These are phyloP conservation scores for Lathronympha strigana DNA, from an alignment of 2,888 invertebrate genomes.

Conservation along the genomic window DNA sequence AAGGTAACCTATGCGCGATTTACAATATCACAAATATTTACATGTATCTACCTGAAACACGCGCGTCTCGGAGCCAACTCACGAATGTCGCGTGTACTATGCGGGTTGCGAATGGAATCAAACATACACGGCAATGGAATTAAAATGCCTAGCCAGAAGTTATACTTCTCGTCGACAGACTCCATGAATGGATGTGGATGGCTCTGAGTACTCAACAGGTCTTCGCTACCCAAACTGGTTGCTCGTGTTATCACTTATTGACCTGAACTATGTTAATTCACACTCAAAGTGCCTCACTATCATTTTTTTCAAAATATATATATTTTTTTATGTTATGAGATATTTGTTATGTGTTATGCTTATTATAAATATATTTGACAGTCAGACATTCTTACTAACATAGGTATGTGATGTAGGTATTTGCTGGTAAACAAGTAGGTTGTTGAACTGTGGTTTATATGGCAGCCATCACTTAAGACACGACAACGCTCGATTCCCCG, in stretches of 20 bases:
- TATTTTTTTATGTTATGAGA: neutral
- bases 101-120: neutral
- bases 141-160: neutral
- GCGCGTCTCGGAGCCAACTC: neutral
- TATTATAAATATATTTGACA: conserved; percentile 1
- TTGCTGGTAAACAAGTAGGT: neutral
- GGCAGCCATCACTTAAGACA: conserved; percentile 12
- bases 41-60: conserved; percentile 41
- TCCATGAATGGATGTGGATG: neutral
- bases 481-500: conserved; percentile 46
- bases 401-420: neutral
- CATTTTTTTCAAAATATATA: neutral
- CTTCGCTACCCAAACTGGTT: neutral
- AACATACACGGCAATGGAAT: neutral
- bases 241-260: neutral
- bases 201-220: neutral
- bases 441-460: neutral
- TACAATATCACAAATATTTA: conserved; percentile 20
- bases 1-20: conserved; percentile 5
- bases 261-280: neutral
- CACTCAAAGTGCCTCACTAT: neutral
- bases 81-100: neutral
- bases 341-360: neutral
- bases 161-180: neutral
- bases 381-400: neutral